Conservation (phyloP, 2,888 invertebrate species). For the Augiades crinisus region DNA sequence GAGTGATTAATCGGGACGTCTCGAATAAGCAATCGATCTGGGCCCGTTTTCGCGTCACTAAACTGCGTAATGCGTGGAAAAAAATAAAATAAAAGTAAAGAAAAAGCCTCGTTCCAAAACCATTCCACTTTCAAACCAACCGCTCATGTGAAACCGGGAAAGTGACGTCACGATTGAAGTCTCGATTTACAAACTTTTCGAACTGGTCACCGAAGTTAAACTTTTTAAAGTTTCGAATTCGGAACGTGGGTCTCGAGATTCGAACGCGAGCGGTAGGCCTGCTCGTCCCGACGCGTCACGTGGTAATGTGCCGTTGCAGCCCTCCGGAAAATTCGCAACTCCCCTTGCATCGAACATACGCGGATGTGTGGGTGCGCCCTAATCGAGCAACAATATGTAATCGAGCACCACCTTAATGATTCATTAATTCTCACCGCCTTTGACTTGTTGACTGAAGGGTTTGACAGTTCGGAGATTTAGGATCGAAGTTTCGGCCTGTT, state of each 20-base stretch:
- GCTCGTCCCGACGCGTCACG: slow-evolving; percentile 69
- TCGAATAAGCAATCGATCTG: slow-evolving; percentile 44
- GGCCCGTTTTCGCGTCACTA: slow-evolving; percentile 35
- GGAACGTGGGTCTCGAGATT: slow-evolving; percentile 29
- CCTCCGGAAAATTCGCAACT: slow-evolving; percentile 64
- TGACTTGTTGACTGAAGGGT: slow-evolving; percentile 39
- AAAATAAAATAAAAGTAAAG: slow-evolving; percentile 18
- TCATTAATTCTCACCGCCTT: slow-evolving; percentile 68
- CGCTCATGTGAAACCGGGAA: not conserved
- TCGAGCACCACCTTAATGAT: slow-evolving; percentile 60
- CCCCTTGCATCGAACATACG: slow-evolving; percentile 49
- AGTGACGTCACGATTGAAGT: slow-evolving; percentile 9
- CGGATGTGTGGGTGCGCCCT: slow-evolving; percentile 48
- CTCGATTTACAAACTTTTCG: slow-evolving; percentile 9
- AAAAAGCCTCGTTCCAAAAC: slow-evolving; percentile 12
- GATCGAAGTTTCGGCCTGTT: slow-evolving; percentile 13
- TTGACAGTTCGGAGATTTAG: slow-evolving; percentile 25
- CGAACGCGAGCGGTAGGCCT: slow-evolving; percentile 56
- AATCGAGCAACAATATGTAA: slow-evolving; percentile 67
- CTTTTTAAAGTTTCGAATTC: slow-evolving; percentile 15
- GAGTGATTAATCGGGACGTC: slow-evolving; percentile 49
- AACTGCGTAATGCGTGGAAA: slow-evolving; percentile 31
- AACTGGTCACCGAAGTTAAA: slow-evolving; percentile 15
- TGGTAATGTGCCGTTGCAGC: slow-evolving; percentile 69
- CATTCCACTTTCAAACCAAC: slow-evolving; percentile 21